Evolutionary conservation across 1,140 invertebrate species (phyloP).

Genomic region (Drosophila tsacasi): DNA sequence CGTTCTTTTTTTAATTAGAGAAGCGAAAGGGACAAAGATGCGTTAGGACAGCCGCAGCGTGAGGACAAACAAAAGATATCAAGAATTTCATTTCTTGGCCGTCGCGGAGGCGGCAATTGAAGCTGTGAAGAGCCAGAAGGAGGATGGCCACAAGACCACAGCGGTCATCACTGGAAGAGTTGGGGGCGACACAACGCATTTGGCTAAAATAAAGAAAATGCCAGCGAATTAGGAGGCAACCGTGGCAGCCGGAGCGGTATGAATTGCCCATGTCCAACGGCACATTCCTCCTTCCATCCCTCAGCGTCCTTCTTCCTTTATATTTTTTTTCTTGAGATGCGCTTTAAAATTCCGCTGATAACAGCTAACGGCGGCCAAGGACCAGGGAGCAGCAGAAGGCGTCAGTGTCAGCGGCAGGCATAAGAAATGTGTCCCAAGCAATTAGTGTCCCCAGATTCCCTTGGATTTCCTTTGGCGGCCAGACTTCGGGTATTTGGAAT

Average conservation of each 20-base stretch:
- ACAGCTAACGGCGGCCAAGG: constrained; percentile 48
- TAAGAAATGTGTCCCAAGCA: constrained; percentile 77
- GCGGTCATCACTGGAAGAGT: constrained; percentile 65
- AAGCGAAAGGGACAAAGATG: constrained; percentile 79
- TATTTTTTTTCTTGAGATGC: constrained; percentile 53
- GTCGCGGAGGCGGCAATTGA: constrained; percentile 57
- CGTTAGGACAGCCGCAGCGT: constrained; percentile 70
- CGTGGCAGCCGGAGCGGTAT: constrained; percentile 48
- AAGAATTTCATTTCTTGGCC: constrained; percentile 82
- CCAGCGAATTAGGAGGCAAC: constrained; percentile 73
- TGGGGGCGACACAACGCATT: constrained; percentile 64
- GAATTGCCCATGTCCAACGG: constrained; percentile 75
- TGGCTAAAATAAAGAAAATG: constrained; percentile 83
- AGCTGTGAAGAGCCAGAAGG: constrained; percentile 35
- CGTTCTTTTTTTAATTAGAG: constrained; percentile 77
- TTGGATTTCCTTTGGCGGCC: constrained; percentile 2
- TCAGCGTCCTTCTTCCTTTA: not conserved
- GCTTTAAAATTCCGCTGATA: constrained; percentile 82
- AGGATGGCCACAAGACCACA: constrained; percentile 59
- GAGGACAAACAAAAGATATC: constrained; percentile 83
- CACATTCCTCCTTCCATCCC: constrained; percentile 16
- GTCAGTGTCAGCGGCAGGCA: constrained; percentile 76
- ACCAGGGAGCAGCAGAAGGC: constrained; percentile 52
- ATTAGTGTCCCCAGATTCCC: constrained; percentile 56
- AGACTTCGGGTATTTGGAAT: not conserved